A percentile compares a stretch with the other conserved stretches of the same genome.
phyloP scores from a whole-genome alignment of 2,888 invertebrate genomes.

The Lucinisca nassula region DNA sequence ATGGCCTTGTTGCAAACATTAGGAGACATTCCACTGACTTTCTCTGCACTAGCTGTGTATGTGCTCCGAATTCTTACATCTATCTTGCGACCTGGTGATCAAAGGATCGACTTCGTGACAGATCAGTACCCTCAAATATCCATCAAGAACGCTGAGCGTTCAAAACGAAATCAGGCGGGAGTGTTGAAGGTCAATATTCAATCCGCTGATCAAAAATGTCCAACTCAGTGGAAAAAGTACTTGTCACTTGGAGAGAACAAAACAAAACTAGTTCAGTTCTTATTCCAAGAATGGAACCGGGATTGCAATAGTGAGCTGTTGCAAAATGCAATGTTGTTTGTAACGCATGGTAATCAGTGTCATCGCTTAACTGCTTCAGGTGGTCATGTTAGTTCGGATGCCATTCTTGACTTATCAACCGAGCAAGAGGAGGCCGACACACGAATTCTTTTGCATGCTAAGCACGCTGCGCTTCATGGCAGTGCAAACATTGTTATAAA shows the following conservation, averaged over 20 bases:
- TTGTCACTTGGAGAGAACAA: not conserved
- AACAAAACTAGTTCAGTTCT: not conserved
- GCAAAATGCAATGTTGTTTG: not conserved
- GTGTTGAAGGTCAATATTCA: not conserved
- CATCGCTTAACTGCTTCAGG: not conserved
- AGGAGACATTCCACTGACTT: not conserved
- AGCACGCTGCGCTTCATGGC: not conserved
- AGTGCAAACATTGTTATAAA: not conserved
- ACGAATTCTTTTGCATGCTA: not conserved
- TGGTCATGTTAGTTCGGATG: not conserved
- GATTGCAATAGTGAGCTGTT: not conserved
- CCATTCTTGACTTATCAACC: not conserved
- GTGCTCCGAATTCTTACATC: not conserved
- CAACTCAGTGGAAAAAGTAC: not conserved
- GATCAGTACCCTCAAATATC: not conserved
- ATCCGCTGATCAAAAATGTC: not conserved
- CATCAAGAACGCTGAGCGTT: not conserved
- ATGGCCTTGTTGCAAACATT: not conserved
- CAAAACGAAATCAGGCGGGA: not conserved
- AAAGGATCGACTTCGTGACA: not conserved
- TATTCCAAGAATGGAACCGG: not conserved
- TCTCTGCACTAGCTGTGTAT: not conserved
- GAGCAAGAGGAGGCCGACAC: slow-evolving; percentile 17
- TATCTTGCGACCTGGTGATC: not conserved
- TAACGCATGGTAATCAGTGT: not conserved